Evolutionary conservation across 2,113 vertebrate genomes (phyloP), one percentile per base, ranked within the genome.

Genomic region (Antechinus flavipes): DNA sequence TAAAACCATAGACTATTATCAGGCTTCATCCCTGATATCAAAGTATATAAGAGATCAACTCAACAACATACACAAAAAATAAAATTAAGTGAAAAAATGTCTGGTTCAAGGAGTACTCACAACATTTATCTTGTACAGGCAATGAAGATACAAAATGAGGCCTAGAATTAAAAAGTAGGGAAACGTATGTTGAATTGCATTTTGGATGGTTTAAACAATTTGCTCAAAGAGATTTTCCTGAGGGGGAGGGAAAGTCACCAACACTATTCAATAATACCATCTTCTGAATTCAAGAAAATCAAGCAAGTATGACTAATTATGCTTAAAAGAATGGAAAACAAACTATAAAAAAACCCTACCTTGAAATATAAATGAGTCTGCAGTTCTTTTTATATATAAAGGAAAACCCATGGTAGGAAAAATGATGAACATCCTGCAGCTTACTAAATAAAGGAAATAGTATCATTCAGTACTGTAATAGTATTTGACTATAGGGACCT

Each of bases 361-460:
- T 90, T 96, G 76, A 94, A 97, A 98, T 96, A 96, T 93, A 98
- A 94, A 95, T 47, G 90, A 24, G 49, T 53, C 9, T 94, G 58
- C 93, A 89, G 19, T 12, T 89, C 93, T 96, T 95, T 68, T 95
- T 76, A 54, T 47, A 56, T 91, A 92, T 76, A 94, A 96, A 94
- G 97, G 94, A 93, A 98, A 97, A 55, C 49, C 89, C 91, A 91
- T 84, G 26, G 54, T 92, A 90, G 96, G 92, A 96, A 97, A 96
- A 95, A 93, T 91, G 93, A 93, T 90, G 89, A 94, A 93, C 55
- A 95, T 95, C 94, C 97, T 96, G 92, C 42, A 94, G 94, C 94
- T 96, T 96, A 94, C 96, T 96, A 93, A 94, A 91, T 94, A 42
- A 96, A 95, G 94, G 93, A 95, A 97, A 90, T 30, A 56, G 58